phyloP scores from a whole-genome alignment of 2,113 vertebrate species.

The Edolisoma coerulescens region DNA sequence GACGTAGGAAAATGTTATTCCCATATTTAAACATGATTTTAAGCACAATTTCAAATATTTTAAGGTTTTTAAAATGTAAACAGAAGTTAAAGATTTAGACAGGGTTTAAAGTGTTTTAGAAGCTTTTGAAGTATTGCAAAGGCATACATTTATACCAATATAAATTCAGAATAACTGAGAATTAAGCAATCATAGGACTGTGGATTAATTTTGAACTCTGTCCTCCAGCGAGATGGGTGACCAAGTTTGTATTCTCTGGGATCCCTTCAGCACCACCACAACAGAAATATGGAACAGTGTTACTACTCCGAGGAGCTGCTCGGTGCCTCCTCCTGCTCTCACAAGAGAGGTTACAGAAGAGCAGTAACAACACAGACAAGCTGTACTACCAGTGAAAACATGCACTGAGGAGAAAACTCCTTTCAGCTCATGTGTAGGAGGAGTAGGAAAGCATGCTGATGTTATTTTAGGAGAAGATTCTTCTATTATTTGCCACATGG shows the following conservation, averaged over 20 bases:
- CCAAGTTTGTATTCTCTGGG: background rate
- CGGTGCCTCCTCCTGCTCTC: background rate
- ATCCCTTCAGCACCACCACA: background rate
- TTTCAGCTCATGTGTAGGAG: background rate
- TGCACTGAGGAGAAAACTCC: background rate
- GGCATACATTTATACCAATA: background rate
- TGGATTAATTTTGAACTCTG: background rate
- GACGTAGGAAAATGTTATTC: background rate
- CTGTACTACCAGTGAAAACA: background rate
- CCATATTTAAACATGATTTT: background rate
- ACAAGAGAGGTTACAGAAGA: background rate
- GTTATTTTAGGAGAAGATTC: background rate
- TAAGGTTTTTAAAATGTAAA: background rate
- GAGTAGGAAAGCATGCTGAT: background rate
- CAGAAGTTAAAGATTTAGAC: background rate
- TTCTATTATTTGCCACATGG: background rate
- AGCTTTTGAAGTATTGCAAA: background rate
- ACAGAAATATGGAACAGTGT: rapidly evolving
- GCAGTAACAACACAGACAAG: background rate
- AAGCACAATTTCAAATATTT: background rate
- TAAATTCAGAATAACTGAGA: background rate
- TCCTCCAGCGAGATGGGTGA: background rate
- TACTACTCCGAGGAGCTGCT: background rate
- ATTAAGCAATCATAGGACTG: background rate
- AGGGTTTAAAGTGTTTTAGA: background rate